phyloP scores from a whole-genome alignment of 2,888 invertebrate genomes.

The Serripes groenlandicus region DNA sequence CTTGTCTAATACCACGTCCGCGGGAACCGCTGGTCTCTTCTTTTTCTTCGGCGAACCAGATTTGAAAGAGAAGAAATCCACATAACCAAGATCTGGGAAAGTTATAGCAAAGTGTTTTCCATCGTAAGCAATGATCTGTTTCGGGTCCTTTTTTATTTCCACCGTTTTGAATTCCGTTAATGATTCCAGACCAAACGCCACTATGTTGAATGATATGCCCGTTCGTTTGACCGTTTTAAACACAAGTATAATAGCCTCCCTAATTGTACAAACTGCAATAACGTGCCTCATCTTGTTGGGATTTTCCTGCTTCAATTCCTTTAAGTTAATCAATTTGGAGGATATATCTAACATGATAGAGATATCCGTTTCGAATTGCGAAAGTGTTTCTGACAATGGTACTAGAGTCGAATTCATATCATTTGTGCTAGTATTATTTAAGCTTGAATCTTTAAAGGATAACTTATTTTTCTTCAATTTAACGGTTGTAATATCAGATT shows the following conservation, averaged over 20 bases:
- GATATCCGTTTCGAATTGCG: not conserved
- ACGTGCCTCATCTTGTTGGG: constrained; percentile 4
- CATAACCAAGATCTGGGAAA: constrained; percentile 47
- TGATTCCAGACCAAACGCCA: constrained; percentile 29
- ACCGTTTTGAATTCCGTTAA: constrained; percentile 30
- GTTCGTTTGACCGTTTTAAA: constrained; percentile 48
- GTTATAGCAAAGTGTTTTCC: constrained; percentile 41
- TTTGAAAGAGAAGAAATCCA: constrained; percentile 50
- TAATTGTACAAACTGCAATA: constrained; percentile 30
- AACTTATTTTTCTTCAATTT: not conserved
- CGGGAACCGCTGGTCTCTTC: constrained; percentile 27
- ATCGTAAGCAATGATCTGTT: constrained; percentile 42
- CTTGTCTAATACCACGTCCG: constrained; percentile 30
- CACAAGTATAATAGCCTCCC: constrained; percentile 37
- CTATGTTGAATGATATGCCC: constrained; percentile 43
- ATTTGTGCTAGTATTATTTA: not conserved
- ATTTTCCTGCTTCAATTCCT: constrained; percentile 5
- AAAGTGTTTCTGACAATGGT: constrained; percentile 9
- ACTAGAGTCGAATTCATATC: not conserved
- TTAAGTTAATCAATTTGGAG: not conserved
- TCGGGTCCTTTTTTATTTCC: constrained; percentile 53
- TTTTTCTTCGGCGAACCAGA: constrained; percentile 31
- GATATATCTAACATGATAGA: not conserved
- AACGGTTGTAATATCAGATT: not conserved
- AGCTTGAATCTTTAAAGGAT: not conserved